A percentile compares a stretch with the other conserved stretches of the same genome.
phyloP scores from a whole-genome alignment of 2,888 invertebrate species.

The Frankliniella fusca region DNA sequence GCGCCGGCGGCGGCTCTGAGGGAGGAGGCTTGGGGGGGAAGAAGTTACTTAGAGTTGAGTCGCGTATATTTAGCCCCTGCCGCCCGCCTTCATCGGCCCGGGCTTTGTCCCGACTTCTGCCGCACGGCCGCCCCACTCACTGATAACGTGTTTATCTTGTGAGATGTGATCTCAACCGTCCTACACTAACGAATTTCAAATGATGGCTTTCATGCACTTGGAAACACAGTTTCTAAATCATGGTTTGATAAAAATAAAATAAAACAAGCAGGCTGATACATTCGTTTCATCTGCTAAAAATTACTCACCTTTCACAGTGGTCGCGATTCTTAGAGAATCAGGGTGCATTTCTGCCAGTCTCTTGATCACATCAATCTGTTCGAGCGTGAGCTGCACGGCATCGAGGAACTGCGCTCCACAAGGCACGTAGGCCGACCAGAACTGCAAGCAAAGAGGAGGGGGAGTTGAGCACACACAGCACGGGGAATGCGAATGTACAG shows the following conservation, averaged over 20 bases:
- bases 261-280: too few species aligned
- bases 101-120: too few species aligned
- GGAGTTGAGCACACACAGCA: not conserved
- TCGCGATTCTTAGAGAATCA: slow-evolving; percentile 67
- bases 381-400: slow-evolving; percentile 77
- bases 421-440: slow-evolving; percentile 85
- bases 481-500: not conserved
- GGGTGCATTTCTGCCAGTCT: slow-evolving; percentile 69
- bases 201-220: not conserved
- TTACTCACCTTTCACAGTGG: slow-evolving; percentile 47
- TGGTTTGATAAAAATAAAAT: too few species aligned
- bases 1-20: not conserved
- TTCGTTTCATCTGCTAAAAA: not conserved
- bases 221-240: too few species aligned
- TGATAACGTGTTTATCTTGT: too few species aligned
- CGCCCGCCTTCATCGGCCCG: not conserved
- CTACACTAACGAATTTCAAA: too few species aligned
- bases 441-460: slow-evolving; percentile 44
- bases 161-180: too few species aligned
- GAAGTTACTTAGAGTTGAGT: slow-evolving; percentile 12
- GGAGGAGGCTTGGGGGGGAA: not conserved
- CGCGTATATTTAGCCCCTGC: slow-evolving; percentile 12
- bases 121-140: too few species aligned
- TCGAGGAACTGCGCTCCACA: slow-evolving; percentile 78
- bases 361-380: slow-evolving; percentile 81